These are phyloP conservation scores for Calephelis virginiensis DNA, from an alignment of 1,140 invertebrate genomes.

Conservation along the genomic window DNA sequence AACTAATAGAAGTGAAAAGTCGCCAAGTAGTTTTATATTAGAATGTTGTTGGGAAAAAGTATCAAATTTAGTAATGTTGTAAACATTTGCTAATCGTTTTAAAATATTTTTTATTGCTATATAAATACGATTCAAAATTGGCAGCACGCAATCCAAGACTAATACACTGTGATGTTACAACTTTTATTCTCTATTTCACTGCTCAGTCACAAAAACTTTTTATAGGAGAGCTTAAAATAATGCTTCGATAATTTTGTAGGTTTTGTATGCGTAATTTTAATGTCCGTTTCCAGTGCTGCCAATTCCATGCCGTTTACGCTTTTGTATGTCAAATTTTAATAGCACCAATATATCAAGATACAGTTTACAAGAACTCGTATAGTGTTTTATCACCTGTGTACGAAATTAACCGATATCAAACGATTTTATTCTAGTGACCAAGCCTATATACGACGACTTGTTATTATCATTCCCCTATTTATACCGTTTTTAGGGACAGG, in stretches of 20 bases:
- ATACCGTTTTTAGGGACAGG: no score
- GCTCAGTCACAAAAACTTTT: constrained; percentile 27
- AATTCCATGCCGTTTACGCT: constrained; percentile 4
- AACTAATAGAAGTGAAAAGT: not conserved
- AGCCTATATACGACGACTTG: constrained; percentile 4
- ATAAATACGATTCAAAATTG: constrained; percentile 23
- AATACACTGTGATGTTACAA: constrained; percentile 33
- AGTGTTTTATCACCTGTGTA: constrained; percentile 8
- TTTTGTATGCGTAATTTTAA: constrained; percentile 19
- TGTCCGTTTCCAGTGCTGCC: constrained; percentile 6
- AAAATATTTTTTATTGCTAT: constrained; percentile 18
- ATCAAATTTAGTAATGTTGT: constrained; percentile 8
- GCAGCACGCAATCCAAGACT: constrained; percentile 31
- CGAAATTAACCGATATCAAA: constrained; percentile 4
- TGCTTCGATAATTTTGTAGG: constrained; percentile 25
- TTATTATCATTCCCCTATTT: not conserved
- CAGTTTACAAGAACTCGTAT: not conserved
- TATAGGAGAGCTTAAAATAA: constrained; percentile 21
- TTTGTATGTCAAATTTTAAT: constrained; percentile 17
- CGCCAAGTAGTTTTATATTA: constrained; percentile 15
- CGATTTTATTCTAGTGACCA: constrained; percentile 5
- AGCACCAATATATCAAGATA: constrained; percentile 6
- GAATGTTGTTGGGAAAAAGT: not conserved
- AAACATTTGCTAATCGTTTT: constrained; percentile 16
- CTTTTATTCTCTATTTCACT: constrained; percentile 28